Percentiles rank a stretch among this genome's conserved stretches.
phyloP scores from a whole-genome alignment of 2,888 invertebrate genomes.

The Octonoba sinensis region DNA sequence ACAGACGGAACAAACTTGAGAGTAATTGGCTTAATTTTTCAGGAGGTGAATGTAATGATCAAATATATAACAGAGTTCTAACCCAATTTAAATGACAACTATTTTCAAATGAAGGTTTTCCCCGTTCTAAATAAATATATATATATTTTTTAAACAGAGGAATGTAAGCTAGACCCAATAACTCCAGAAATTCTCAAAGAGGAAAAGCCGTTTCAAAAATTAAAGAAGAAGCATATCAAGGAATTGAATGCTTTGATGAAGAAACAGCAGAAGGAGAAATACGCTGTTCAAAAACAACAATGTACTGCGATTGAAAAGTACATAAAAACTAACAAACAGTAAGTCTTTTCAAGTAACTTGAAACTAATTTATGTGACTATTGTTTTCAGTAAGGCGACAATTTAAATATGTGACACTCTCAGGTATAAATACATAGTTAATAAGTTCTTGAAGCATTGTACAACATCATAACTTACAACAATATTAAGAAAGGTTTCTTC shows the following conservation, averaged over 20 bases:
- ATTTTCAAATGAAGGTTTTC: no score
- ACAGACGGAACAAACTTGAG: no score
- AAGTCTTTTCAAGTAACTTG: conserved; percentile 69
- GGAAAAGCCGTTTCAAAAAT: conserved; percentile 93
- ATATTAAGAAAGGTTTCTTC: no score
- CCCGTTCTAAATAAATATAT: background rate
- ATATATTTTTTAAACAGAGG: conserved; percentile 68
- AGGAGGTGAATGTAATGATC: no score
- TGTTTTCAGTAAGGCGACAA: background rate
- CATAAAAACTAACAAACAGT: conserved; percentile 90
- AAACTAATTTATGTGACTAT: background rate
- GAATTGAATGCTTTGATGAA: conserved; percentile 92
- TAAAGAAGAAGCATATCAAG: conserved; percentile 94
- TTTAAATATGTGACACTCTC: no score
- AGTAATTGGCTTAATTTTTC: no score
- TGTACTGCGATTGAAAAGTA: conserved; percentile 92
- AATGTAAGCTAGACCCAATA: conserved; percentile 87
- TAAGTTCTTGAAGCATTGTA: background rate
- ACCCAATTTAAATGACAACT: no score
- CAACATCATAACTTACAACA: no score
- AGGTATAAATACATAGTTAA: no score
- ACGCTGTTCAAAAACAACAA: conserved; percentile 89
- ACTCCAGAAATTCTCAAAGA: conserved; percentile 83
- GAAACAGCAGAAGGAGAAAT: conserved; percentile 92
- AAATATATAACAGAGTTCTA: no score